Evolutionary conservation across 1,140 invertebrate genomes (phyloP).

Genomic region (Lepidostoma basale): DNA sequence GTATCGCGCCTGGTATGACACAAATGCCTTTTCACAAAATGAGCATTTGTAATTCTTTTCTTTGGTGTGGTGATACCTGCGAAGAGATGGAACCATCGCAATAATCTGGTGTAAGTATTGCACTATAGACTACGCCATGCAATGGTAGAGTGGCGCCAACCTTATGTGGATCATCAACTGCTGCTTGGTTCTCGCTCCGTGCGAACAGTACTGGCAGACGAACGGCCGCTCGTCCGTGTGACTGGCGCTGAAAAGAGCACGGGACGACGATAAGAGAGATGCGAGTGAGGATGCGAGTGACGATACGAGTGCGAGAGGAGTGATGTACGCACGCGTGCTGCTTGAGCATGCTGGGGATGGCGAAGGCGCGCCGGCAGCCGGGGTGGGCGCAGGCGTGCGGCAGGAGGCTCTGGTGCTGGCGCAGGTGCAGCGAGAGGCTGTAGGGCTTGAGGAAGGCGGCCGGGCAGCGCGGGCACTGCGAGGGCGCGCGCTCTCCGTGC

Average conservation of each 20-base stretch:
- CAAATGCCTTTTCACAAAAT: slow-evolving; percentile 27
- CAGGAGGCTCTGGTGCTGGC: slow-evolving; percentile 28
- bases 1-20: slow-evolving; percentile 8
- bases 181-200: slow-evolving; percentile 40
- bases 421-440: slow-evolving; percentile 22
- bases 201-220: slow-evolving; percentile 42
- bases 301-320: background rate
- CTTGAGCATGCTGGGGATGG: slow-evolving; percentile 24
- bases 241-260: slow-evolving; percentile 28
- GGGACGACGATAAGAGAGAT: too few species aligned
- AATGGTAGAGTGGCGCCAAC: too few species aligned
- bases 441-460: slow-evolving; percentile 27
- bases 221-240: slow-evolving; percentile 42
- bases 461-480: slow-evolving; percentile 31
- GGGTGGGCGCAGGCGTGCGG: slow-evolving; percentile 28
- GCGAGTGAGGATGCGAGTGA: background rate
- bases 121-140: too few species aligned
- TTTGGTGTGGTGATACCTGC: slow-evolving; percentile 16
- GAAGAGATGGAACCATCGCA: too few species aligned
- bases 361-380: slow-evolving; percentile 30
- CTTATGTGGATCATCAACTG: slow-evolving; percentile 41
- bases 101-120: too few species aligned
- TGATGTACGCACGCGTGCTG: background rate
- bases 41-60: slow-evolving; percentile 30
- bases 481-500: background rate